phyloP scores from a whole-genome alignment of 2,113 vertebrate genomes.

The Nannospalax galili region DNA sequence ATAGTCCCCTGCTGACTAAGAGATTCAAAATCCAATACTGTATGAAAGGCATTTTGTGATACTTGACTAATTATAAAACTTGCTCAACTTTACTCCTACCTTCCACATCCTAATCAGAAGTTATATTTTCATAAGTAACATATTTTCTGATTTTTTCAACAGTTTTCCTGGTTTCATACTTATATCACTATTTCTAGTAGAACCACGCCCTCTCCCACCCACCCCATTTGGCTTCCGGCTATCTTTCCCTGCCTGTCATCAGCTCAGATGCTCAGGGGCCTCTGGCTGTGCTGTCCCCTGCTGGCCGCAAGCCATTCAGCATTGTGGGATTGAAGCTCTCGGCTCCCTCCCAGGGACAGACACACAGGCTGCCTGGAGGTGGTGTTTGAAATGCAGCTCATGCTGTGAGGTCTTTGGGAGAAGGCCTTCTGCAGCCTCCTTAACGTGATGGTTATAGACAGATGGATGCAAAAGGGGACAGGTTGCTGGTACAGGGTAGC shows the following conservation, averaged over 20 bases:
- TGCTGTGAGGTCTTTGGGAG: not conserved
- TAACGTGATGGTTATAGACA: not conserved
- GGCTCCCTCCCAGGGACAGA: not conserved
- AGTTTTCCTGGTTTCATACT: not conserved
- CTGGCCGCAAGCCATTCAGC: not conserved
- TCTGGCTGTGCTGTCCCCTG: not conserved
- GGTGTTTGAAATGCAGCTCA: not conserved
- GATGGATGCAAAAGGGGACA: not conserved
- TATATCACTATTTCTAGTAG: not conserved
- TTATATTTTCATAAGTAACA: not conserved
- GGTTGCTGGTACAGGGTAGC: not conserved
- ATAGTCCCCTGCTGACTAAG: not conserved
- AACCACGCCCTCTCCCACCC: too few species aligned
- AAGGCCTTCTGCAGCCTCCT: not conserved
- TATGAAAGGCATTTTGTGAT: not conserved
- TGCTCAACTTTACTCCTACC: not conserved
- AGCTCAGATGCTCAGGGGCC: not conserved
- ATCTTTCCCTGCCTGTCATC: not conserved
- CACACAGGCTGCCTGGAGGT: not conserved
- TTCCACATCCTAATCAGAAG: not conserved
- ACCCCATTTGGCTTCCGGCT: not conserved
- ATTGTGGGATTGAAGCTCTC: not conserved
- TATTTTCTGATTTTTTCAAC: not conserved
- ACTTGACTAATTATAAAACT: conserved; percentile 2
- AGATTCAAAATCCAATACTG: not conserved